phyloP scores from a whole-genome alignment of 1,140 invertebrate genomes.

The Galleria mellonella region DNA sequence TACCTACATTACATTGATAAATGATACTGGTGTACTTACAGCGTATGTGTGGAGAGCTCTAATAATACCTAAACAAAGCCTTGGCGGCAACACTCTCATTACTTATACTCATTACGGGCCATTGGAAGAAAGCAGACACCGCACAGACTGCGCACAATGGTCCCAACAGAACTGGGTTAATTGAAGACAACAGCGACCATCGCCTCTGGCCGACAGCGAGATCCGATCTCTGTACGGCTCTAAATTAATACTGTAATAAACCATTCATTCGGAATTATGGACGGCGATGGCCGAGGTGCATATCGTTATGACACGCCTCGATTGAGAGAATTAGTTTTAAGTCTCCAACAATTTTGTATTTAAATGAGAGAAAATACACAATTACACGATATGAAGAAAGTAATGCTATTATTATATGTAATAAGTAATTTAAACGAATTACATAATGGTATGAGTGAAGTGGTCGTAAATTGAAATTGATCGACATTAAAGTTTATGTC shows the following conservation, averaged over 20 bases:
- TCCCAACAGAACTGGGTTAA: slow-evolving; percentile 56
- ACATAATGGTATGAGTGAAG: too few relatives aligned
- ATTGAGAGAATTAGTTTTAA: not conserved
- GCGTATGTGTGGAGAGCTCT: slow-evolving; percentile 38
- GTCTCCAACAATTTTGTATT: not conserved
- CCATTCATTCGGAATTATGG: slow-evolving; percentile 30
- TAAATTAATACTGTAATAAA: slow-evolving; percentile 49
- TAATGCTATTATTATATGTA: too few relatives aligned
- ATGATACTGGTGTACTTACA: slow-evolving; percentile 32
- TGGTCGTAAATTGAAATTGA: too few relatives aligned
- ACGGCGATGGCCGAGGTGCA: not conserved
- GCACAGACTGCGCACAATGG: slow-evolving; percentile 54
- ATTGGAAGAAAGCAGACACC: slow-evolving; percentile 64
- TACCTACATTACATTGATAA: slow-evolving; percentile 9
- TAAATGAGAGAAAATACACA: not conserved
- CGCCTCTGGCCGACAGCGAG: slow-evolving; percentile 38
- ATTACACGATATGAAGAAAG: not conserved
- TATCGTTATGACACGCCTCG: too few relatives aligned
- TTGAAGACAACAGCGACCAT: slow-evolving; percentile 54
- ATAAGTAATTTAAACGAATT: too few relatives aligned
- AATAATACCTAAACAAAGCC: slow-evolving; percentile 42
- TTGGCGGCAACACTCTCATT: slow-evolving; percentile 29
- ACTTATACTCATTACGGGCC: slow-evolving; percentile 49
- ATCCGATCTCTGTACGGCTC: slow-evolving; percentile 39
- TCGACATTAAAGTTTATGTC: too few relatives aligned